Conservation (phyloP, 2,113 vertebrate species). For the Urocitellus parryii region DNA sequence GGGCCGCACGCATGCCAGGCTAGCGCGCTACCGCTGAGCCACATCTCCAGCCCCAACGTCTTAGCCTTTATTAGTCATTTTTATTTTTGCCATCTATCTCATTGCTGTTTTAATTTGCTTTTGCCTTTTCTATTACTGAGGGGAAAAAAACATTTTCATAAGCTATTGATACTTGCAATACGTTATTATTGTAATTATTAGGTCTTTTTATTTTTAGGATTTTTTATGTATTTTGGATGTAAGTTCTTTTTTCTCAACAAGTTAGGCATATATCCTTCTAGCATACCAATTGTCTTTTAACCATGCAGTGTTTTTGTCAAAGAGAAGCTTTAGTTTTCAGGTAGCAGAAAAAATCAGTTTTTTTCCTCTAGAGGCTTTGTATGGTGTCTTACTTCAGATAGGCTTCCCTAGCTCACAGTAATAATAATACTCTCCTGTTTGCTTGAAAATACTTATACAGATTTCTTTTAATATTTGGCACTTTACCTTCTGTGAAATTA, state of each 20-base stretch:
- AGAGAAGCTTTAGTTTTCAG: constrained; percentile 22
- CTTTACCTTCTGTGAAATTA: neutral
- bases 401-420: neutral
- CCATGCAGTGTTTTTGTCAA: neutral
- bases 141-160: constrained; percentile 39
- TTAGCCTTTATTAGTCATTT: neutral
- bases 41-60: too few relatives aligned
- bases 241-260: constrained; percentile 26
- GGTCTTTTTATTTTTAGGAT: neutral
- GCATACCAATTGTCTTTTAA: neutral
- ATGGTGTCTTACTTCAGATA: neutral
- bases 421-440: neutral
- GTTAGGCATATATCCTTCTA: neutral
- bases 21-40: too few relatives aligned
- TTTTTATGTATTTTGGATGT: neutral
- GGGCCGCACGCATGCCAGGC: too few relatives aligned
- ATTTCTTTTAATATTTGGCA: constrained; percentile 19
- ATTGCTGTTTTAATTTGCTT: constrained; percentile 18
- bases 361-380: neutral
- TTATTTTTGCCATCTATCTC: constrained; percentile 25
- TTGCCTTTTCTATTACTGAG: constrained; percentile 42
- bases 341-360: neutral
- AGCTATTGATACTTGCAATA: neutral
- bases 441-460: constrained; percentile 16
- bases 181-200: neutral